Base-by-base conservation (phyloP, 2,888 invertebrate species). In the Drosophila mimica region DNA sequence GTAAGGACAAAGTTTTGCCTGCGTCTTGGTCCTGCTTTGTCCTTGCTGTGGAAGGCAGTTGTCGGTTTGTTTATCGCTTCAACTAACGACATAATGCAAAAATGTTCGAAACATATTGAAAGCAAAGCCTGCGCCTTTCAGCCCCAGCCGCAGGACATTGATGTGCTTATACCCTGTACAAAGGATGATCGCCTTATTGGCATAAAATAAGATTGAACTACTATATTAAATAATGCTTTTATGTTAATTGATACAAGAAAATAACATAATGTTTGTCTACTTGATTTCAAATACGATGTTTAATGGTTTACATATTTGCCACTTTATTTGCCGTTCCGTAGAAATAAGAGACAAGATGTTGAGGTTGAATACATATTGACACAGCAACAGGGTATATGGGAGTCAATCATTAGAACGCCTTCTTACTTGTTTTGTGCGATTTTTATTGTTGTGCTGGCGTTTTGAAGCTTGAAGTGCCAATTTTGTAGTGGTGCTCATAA, bases 81-180 rank as follows among this genome's bases (percentile, higher is more conserved):
- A 76, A 88, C 73, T 81, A 75, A 74, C 64, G 72, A 82, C 79
- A 85, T 79, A 79, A 88, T 88, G 81, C 73, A 75, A 88, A 89
- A 89, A 68, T 85, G 74, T 89, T 88, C 71, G 71, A 81, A 89
- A 74, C 85, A 86, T 89, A 86, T 86, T 89, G 85, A 82, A 81
- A 67, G 78, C 71, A 65, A 46, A 48, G 40, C 36, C 30, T n/a
- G 46, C 53, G 30, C 36, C 60, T 53, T 11, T 53, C 25, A 30
- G n/a, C 56, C 15, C 46, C 30, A 40, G 17, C 56, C n/a, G 9
- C 4, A 25, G 25, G 30, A 33, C 20, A 46, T 17, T 28, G 34
- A 15, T 49, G 15, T 13, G 4, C 25, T 4, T 17, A 40, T 20
- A 40, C 33, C 40, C 60, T 57, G 15, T 20, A n/a, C 1, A 46